Percentiles rank a stretch among this genome's conserved stretches.
phyloP scores from a whole-genome alignment of 53 echinoderm and acorn worm genomes.

The Hippasteria phrygiana region DNA sequence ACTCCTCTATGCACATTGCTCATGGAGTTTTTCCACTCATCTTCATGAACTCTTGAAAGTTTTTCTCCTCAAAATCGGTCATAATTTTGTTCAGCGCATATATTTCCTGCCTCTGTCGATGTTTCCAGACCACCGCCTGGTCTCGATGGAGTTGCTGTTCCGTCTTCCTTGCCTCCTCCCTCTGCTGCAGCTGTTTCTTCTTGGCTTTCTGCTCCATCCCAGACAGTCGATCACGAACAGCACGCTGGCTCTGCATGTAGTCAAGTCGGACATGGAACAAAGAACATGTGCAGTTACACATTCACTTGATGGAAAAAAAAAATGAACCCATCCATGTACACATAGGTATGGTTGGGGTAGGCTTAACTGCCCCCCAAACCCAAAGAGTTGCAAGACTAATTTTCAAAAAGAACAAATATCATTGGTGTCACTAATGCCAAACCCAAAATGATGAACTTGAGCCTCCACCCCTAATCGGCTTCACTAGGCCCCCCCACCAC shows the following conservation, averaged over 20 bases:
- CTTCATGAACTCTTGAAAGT: slow-evolving; percentile 81
- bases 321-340: too few species aligned
- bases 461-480: too few species aligned
- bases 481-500: too few species aligned
- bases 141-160: slow-evolving; percentile 77
- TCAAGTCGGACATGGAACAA: background rate
- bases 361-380: too few species aligned
- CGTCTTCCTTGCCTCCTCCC: slow-evolving; percentile 73
- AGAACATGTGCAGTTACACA: too few species aligned
- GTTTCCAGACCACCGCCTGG: slow-evolving; percentile 63
- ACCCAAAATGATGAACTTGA: too few species aligned
- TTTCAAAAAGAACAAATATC: too few species aligned
- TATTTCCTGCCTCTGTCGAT: slow-evolving; percentile 86
- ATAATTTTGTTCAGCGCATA: slow-evolving; percentile 98
- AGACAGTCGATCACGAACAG: slow-evolving; percentile 79
- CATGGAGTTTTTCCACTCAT: slow-evolving; percentile 26
- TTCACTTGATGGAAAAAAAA: too few species aligned
- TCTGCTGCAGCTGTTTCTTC: slow-evolving; percentile 69
- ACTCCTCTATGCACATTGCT: too few species aligned
- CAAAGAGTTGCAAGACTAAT: too few species aligned
- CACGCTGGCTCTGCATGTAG: slow-evolving; percentile 83
- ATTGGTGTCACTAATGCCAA: too few species aligned
- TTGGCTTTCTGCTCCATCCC: slow-evolving; percentile 80
- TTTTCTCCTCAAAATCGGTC: slow-evolving; percentile 83
- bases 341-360: too few species aligned